These are phyloP conservation scores for Betta splendens DNA, from an alignment of 2,797 vertebrate species.

Conservation along the genomic window DNA sequence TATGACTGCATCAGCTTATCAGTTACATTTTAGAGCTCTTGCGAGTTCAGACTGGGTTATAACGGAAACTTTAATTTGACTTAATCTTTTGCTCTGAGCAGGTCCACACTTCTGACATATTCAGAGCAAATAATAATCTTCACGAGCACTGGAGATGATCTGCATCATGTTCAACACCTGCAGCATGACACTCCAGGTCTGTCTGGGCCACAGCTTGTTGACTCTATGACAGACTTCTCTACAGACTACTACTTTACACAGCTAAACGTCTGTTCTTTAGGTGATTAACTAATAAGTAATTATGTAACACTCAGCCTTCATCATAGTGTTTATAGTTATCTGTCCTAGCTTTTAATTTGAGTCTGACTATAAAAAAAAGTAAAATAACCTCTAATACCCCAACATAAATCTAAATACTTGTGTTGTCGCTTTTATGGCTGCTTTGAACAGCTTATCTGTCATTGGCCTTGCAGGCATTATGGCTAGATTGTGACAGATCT, in stretches of 20 bases:
- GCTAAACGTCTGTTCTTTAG: constrained; percentile 14
- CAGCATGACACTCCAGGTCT: constrained; percentile 8
- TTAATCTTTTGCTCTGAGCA: background rate
- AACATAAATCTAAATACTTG: background rate
- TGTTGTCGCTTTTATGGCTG: background rate
- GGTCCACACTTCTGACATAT: constrained; percentile 25
- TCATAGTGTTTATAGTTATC: background rate
- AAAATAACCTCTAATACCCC: background rate
- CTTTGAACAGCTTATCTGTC: background rate
- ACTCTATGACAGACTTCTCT: constrained; percentile 15
- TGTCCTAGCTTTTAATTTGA: background rate
- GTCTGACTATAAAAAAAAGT: background rate
- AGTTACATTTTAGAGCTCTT: background rate
- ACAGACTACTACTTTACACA: constrained; percentile 15
- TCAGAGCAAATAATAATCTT: constrained; percentile 21
- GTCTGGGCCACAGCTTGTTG: constrained; percentile 38
- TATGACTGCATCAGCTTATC: background rate
- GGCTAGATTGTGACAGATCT: background rate
- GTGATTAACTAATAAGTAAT: constrained; percentile 6
- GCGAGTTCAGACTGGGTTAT: background rate
- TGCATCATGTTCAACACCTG: constrained; percentile 10
- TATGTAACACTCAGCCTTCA: background rate
- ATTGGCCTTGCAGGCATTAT: background rate
- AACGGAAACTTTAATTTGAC: background rate
- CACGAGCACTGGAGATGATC: constrained; percentile 13